A percentile compares a stretch with the other conserved stretches of the same genome.
Conservation (phyloP, 1,140 invertebrate genomes). For the Colletes gigas region DNA sequence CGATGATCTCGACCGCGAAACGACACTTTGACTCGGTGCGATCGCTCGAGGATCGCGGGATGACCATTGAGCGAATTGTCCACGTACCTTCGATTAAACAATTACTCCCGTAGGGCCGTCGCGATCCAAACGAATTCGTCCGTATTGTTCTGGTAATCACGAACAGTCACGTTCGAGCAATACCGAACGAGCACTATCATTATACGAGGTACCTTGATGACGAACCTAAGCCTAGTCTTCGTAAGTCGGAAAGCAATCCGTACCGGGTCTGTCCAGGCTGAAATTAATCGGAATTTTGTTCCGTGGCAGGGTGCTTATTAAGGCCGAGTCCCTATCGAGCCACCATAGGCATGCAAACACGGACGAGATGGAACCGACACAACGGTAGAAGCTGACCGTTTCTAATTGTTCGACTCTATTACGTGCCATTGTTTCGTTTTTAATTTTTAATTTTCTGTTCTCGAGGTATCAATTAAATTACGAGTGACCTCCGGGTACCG, state of each 20-base stretch:
- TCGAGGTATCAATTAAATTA: too few species aligned
- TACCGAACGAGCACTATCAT: slow-evolving; percentile 77
- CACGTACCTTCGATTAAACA: slow-evolving; percentile 45
- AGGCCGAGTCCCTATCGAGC: slow-evolving; percentile 55
- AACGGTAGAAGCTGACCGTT: slow-evolving; percentile 29
- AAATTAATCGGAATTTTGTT: slow-evolving; percentile 78
- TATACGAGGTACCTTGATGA: slow-evolving; percentile 70
- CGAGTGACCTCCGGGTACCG: too few species aligned
- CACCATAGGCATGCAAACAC: slow-evolving; percentile 73
- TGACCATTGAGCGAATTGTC: not conserved
- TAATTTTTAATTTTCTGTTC: too few species aligned
- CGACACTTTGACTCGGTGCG: too few species aligned
- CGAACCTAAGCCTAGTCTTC: slow-evolving; percentile 61
- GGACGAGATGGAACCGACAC: slow-evolving; percentile 32
- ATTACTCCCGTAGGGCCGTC: slow-evolving; percentile 37
- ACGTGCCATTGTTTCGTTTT: too few species aligned
- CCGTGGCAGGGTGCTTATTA: slow-evolving; percentile 77
- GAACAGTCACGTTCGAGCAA: slow-evolving; percentile 75
- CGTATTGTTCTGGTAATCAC: slow-evolving; percentile 62
- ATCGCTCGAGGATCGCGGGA: too few species aligned
- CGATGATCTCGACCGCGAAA: too few species aligned
- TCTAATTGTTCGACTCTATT: not conserved
- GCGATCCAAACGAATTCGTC: slow-evolving; percentile 48
- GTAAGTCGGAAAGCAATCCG: slow-evolving; percentile 45
- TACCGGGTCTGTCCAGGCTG: slow-evolving; percentile 45